phyloP scores from a whole-genome alignment of 2,113 vertebrate species.

The Butorides virescens region DNA sequence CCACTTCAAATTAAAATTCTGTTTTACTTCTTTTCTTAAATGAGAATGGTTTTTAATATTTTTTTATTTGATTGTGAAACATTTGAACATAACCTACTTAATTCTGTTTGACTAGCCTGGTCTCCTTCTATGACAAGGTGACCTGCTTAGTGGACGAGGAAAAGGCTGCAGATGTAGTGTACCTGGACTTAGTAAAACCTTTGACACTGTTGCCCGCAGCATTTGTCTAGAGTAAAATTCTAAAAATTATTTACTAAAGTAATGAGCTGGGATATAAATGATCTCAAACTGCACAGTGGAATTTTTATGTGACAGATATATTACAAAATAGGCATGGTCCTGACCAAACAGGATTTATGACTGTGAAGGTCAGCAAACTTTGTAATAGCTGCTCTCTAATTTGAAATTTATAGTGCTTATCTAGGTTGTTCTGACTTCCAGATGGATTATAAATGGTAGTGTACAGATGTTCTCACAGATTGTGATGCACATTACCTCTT shows the following conservation, averaged over 20 bases:
- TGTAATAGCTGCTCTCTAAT: not conserved
- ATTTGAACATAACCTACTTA: not conserved
- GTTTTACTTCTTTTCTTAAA: not conserved
- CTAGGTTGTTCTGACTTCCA: not conserved
- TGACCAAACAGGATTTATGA: not conserved
- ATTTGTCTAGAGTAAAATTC: not conserved
- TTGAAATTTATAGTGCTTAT: not conserved
- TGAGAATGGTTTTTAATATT: not conserved
- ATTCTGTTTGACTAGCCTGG: too few species aligned
- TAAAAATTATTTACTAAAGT: not conserved
- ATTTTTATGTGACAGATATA: not conserved
- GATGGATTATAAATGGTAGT: not conserved
- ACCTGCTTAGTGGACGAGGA: too few species aligned
- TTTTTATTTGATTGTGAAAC: not conserved
- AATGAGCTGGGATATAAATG: not conserved
- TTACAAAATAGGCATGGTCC: not conserved
- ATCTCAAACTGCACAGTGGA: not conserved
- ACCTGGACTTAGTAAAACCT: too few species aligned
- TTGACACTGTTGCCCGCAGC: too few species aligned
- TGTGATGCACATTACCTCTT: not conserved
- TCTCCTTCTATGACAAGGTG: too few species aligned
- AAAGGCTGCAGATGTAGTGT: too few species aligned
- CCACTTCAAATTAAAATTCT: not conserved
- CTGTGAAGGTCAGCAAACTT: constrained; percentile 7
- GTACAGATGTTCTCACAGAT: not conserved